Evolutionary conservation across 2,888 invertebrate genomes (phyloP), one percentile per base, ranked within the genome.

Genomic region (Eledone cirrhosa): DNA sequence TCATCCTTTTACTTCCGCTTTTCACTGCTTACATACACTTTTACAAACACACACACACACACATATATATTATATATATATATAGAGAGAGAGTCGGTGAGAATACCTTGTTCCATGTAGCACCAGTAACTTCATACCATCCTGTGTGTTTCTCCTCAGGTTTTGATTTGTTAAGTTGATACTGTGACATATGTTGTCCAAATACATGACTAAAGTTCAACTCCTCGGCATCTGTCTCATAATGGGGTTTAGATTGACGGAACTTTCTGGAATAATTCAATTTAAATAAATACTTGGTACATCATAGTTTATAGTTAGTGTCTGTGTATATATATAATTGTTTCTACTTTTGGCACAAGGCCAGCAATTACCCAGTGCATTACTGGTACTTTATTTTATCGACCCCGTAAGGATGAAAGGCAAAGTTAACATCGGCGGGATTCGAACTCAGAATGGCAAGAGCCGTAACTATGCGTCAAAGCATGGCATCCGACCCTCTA

Each of bases 121-220:
- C 88, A 1, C 86, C 86, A 72, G 84, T 84, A 0, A 90, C 86
- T 0, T 87, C 85, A 47, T 88, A 80, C 90, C 89, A 89, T 83
- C 88, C 88, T 8, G 77, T 78, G 48, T 59, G 65, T 16, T 77
- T 74, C 16, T 81, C 82, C 13, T 80, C 83, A 0, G 80, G 74
- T 1, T 80, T 78, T 31, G 81, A 82, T 16, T 78, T 82, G 3
- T 83, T 78, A 24, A 78, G 78, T 1, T 85, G 83, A 8, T 82
- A 72, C 1, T 84, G 77, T 14, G 82, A 79, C 2, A 88, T 80
- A 53, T 85, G 83, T 7, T 79, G 78, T 33, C 83, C 84, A 59
- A 90, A 84, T 22, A 90, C 89, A 86, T 87, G 90, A 79, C 89
- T 89, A 84, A 83, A 90, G 0, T 88, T 89, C 27, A 83, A 82